Base-by-base conservation (phyloP, 2,113 vertebrate genomes). In the Aepyceros melampus region DNA sequence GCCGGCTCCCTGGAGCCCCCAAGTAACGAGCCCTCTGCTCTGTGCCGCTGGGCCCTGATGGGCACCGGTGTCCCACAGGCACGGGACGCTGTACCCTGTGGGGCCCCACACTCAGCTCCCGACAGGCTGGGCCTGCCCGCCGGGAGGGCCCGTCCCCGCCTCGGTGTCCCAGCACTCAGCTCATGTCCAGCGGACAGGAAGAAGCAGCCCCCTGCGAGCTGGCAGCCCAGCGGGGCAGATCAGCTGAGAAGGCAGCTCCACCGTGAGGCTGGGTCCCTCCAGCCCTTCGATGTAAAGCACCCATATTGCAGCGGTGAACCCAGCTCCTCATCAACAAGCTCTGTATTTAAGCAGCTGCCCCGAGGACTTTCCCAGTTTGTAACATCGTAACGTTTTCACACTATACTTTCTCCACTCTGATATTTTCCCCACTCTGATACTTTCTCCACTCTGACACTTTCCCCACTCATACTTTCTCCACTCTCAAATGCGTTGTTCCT, bases 51-150 rank as follows among this genome's bases (percentile, higher is more conserved):
- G 43, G 15, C 27, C 76, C 76, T 31, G 76, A 47, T 10, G 27
- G 27, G 76, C 45, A 0, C 45, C 4, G 0, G 0, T n/a, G 49
- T 14, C 47, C 9, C 31, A 7, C 17, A 2, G 47, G 19, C 47
- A 3, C 5, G 1, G 2, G 10, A 53, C 79, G 12, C 31, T 21
- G 31, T 13, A n/a, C 47, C 31, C 31, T 13, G 19, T 6, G n/a
- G 49, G 79, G 36, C 5, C 45, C 17, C 8, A 43, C 45, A 33
- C 21, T 33, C 31, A 21, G 31, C 33, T n/a, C 60, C 81, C 55
- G 33, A 47, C 43, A 29, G 49, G 51, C 51, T 29, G 11, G 6
- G 43, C 15, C 19, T 49, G 6, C 27, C 23, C 4, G 4, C 1
- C 14, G 3, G 53, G 43, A 16, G 33, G 36, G 23, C n/a, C 45